These are phyloP conservation scores for Cephus spinipes DNA, from an alignment of 2,888 invertebrate genomes.

Conservation along the genomic window DNA sequence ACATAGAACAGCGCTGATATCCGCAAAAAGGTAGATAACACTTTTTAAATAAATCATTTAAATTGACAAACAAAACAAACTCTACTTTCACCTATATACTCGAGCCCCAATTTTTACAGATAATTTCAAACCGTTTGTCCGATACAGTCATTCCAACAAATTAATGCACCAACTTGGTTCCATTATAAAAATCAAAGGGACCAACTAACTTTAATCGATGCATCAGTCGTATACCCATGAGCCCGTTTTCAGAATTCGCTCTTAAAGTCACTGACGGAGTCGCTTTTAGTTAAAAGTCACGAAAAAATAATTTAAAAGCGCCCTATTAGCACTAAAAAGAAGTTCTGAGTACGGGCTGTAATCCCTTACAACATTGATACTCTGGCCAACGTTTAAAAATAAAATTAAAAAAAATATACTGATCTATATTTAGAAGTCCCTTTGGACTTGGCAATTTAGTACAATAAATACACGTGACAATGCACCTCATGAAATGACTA, in stretches of 20 bases:
- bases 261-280: too few relatives aligned
- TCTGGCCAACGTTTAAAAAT: background rate
- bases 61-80: slow-evolving; percentile 28
- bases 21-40: slow-evolving; percentile 29
- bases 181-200: background rate
- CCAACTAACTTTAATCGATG: background rate
- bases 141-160: too few relatives aligned
- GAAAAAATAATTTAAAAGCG: too few relatives aligned
- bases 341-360: background rate
- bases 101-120: background rate
- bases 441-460: background rate
- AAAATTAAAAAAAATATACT: background rate
- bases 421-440: background rate
- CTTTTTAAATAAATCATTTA: slow-evolving; percentile 26
- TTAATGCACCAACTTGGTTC: background rate
- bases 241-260: too few relatives aligned
- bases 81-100: slow-evolving; percentile 19
- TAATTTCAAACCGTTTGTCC: background rate
- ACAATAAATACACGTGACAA: background rate
- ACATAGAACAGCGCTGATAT: slow-evolving; percentile 18
- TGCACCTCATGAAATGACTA: background rate
- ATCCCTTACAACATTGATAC: background rate
- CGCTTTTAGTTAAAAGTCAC: too few relatives aligned
- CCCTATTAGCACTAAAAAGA: too few relatives aligned
- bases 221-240: background rate